Percentiles rank a stretch among this genome's conserved stretches.
Conservation (phyloP, 2,113 vertebrate species). For the Aegithalos caudatus region DNA sequence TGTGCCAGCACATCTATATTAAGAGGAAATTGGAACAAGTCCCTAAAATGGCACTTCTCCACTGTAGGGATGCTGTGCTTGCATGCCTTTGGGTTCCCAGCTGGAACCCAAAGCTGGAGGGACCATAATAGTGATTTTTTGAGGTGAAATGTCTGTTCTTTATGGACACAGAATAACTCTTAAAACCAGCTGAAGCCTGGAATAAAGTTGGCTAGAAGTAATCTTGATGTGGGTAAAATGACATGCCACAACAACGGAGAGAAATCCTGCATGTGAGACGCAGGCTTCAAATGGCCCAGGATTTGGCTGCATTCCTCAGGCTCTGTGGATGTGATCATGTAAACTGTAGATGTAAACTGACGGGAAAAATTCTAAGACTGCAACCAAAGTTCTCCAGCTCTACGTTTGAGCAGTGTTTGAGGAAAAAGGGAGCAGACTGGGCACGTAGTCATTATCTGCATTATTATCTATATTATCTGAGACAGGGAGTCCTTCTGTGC, state of each 20-base stretch:
- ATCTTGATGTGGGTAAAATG: not conserved
- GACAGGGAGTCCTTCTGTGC: not conserved
- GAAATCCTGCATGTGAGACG: not conserved
- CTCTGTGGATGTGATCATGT: not conserved
- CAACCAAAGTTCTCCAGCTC: not conserved
- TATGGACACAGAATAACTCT: not conserved
- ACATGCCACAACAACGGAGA: fast-evolving
- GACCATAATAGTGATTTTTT: not conserved
- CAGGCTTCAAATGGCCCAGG: not conserved
- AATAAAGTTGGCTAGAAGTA: not conserved
- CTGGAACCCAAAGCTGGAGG: not conserved
- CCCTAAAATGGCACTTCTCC: not conserved
- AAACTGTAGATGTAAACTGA: not conserved
- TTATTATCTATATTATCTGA: not conserved
- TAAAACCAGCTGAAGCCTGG: not conserved
- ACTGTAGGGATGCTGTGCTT: not conserved
- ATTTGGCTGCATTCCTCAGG: not conserved
- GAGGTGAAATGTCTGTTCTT: not conserved
- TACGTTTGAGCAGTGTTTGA: not conserved
- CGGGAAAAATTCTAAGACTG: not conserved
- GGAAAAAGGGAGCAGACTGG: not conserved
- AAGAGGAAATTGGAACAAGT: not conserved
- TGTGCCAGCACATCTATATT: slow-evolving; percentile 36
- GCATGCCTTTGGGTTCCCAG: not conserved
- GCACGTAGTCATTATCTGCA: not conserved